Evolutionary conservation across 2,113 vertebrate genomes (phyloP).

Genomic region (Capra hircus): DNA sequence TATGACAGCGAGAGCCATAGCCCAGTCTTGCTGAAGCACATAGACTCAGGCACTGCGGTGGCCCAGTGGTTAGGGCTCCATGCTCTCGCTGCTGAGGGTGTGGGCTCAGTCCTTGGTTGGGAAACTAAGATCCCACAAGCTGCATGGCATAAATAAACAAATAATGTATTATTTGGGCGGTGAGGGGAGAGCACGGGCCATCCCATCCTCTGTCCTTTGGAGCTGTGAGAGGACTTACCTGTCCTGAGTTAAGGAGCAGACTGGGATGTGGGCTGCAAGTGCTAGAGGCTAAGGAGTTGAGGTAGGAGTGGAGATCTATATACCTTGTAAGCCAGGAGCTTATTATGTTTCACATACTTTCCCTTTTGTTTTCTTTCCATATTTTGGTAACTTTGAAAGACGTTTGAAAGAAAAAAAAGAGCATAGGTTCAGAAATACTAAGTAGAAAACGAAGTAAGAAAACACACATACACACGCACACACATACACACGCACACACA

Average conservation of each 20-base stretch:
- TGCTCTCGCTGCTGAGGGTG: not conserved
- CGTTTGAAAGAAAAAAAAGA: not conserved
- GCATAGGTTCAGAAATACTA: not conserved
- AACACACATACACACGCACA: too few species aligned
- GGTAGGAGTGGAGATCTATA: not conserved
- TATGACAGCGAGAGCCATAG: not conserved
- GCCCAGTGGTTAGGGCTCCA: not conserved
- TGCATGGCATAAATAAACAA: not conserved
- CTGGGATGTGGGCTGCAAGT: not conserved
- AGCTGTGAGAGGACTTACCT: not conserved
- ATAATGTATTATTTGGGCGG: not conserved
- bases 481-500: not conserved
- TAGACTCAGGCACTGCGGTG: not conserved
- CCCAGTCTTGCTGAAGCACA: not conserved
- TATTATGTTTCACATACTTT: not conserved
- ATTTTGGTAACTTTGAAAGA: not conserved
- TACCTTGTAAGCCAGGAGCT: not conserved
- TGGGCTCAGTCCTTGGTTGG: not conserved
- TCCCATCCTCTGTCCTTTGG: not conserved
- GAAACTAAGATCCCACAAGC: not conserved
- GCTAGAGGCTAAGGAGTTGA: not conserved
- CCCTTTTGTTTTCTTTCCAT: not conserved
- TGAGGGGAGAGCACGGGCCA: not conserved
- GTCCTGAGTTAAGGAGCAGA: not conserved
- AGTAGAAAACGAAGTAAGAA: not conserved